Conservation (phyloP, 2,797 vertebrate species). For the Epinephelus awoara region DNA sequence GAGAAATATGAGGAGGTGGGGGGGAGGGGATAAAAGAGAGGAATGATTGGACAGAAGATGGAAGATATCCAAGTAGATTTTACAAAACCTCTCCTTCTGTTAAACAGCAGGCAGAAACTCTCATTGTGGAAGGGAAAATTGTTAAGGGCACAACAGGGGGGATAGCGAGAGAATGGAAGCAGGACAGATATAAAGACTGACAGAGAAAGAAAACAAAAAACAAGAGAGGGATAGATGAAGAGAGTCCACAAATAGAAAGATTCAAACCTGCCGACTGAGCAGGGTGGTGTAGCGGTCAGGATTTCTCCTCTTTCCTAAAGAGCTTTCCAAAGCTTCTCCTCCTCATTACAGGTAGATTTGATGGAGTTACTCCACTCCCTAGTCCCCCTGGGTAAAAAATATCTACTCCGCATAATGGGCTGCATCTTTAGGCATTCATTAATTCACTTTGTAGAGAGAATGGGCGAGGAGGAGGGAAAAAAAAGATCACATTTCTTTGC, state of each 20-base stretch:
- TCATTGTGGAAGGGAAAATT: slow-evolving; percentile 46
- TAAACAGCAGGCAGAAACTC: slow-evolving; percentile 50
- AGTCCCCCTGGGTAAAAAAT: slow-evolving; percentile 24
- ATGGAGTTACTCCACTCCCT: slow-evolving; percentile 34
- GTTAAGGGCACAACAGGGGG: slow-evolving; percentile 45
- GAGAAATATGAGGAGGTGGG: slow-evolving; percentile 28
- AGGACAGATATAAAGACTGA: slow-evolving; percentile 22
- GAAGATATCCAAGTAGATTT: slow-evolving; percentile 63
- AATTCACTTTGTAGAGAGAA: slow-evolving; percentile 66
- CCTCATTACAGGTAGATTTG: slow-evolving; percentile 66
- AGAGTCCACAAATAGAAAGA: slow-evolving; percentile 21
- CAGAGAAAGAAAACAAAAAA: slow-evolving; percentile 26
- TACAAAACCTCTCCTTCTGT: slow-evolving; percentile 62
- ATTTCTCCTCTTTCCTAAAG: slow-evolving; percentile 20
- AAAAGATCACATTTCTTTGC: slow-evolving; percentile 45
- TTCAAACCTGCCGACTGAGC: slow-evolving; percentile 27
- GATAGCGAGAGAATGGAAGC: slow-evolving; percentile 24
- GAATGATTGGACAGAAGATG: slow-evolving; percentile 63
- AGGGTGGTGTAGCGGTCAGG: slow-evolving; percentile 13
- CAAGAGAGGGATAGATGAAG: background rate
- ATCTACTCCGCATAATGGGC: slow-evolving; percentile 58
- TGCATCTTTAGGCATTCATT: slow-evolving; percentile 69
- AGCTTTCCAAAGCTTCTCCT: slow-evolving; percentile 26
- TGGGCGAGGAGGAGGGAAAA: slow-evolving; percentile 10
- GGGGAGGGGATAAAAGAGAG: slow-evolving; percentile 47